Evolutionary conservation across 1,140 invertebrate species (phyloP), one percentile per base, ranked within the genome.

Genomic region (Lordiphosa stackelbergi): DNA sequence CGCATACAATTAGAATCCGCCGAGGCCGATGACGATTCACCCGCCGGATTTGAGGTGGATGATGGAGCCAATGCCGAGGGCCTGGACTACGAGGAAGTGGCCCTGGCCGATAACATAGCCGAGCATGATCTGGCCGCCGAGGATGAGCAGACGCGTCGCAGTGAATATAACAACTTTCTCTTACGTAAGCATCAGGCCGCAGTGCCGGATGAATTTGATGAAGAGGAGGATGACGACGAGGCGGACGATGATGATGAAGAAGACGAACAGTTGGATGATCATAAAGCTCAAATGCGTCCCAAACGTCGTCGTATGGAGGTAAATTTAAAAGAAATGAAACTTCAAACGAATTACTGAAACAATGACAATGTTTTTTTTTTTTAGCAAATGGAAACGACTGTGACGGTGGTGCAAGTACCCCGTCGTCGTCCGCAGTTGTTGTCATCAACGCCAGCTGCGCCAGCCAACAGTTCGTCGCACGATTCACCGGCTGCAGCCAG

Each of bases 41-140:
- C 61, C 13, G 74, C 55, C 40, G 37, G 34, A 35, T 51, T 24
- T 4, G 56, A 69, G 37, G 61, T 85, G n/a, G 79, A 86, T 10
- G 79, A 84, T 41, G 73, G 60, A 22, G 37, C 45, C 12, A 60
- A 69, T 48, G 73, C 73, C 2, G 45, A 49, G 28, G 65, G 60
- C 38, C 45, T 83, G 1, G 55, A 83, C 43, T 66, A 78, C n/a
- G 78, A 84, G 37, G 77, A 83, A 34, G 73, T 77, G 9, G 78
- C 70, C 10, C 43, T 83, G 40, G 77, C 77, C 16, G 77, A 84
- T 45, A 79, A 85, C 9, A 84, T 84, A 57, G 73, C 79, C 24
- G 79, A 84, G 22, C 79, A 84, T 24, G 78, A 84, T 53, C 48
- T 85, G 28, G 78, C 66, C 11, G 69, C 54, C 6, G 77, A 81